Evolutionary conservation across 2,888 invertebrate genomes (phyloP).

Genomic region (Stenodema calcarata): DNA sequence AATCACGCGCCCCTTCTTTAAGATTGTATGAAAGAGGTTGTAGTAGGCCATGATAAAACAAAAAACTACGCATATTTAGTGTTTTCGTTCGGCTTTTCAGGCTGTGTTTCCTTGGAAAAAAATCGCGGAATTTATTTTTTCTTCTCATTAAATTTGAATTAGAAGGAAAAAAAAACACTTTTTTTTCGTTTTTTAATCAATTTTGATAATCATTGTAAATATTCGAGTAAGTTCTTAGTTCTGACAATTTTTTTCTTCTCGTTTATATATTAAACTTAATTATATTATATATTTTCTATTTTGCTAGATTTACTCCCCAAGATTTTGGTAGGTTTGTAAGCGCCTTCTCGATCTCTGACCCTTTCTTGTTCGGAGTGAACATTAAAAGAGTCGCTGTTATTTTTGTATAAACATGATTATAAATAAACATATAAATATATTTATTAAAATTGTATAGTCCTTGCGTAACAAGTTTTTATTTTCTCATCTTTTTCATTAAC

Average conservation of each 20-base stretch:
- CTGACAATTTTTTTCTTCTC: background rate
- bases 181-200: background rate
- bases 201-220: background rate
- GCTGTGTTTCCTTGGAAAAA: background rate
- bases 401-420: slow-evolving; percentile 51
- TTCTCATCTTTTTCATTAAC: slow-evolving; percentile 25
- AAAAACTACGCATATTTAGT: background rate
- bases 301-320: background rate
- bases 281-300: background rate
- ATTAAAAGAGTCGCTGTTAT: slow-evolving; percentile 51
- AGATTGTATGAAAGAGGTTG: background rate
- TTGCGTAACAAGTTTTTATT: slow-evolving; percentile 44
- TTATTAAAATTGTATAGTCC: slow-evolving; percentile 46
- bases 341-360: slow-evolving; percentile 30
- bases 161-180: background rate
- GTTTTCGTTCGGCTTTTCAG: background rate
- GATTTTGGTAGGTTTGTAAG: background rate
- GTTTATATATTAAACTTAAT: background rate
- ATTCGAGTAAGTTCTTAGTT: background rate
- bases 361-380: slow-evolving; percentile 30
- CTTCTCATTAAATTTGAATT: background rate
- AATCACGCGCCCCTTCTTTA: background rate
- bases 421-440: slow-evolving; percentile 48
- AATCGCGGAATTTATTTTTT: background rate
- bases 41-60: background rate